Conservation (phyloP, 2,113 vertebrate genomes). For the Ailurus styani region DNA sequence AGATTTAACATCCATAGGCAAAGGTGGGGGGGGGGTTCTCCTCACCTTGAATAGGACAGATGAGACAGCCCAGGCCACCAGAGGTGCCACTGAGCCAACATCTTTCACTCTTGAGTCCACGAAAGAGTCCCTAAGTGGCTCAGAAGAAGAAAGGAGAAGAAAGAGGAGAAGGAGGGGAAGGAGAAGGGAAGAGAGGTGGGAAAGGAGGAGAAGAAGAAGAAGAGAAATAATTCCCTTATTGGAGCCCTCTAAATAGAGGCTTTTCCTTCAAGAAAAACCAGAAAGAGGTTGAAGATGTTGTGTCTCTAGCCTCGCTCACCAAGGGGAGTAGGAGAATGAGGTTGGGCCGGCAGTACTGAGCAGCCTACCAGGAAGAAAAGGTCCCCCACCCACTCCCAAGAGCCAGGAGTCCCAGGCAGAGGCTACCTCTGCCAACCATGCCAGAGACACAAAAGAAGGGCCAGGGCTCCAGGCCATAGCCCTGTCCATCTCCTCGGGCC, state of each 20-base stretch:
- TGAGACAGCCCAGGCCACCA: slow-evolving; percentile 82
- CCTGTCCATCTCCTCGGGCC: slow-evolving; percentile 78
- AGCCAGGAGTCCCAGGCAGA: slow-evolving; percentile 61
- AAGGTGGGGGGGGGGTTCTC: slow-evolving; percentile 75
- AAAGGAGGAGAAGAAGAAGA: slow-evolving; percentile 60
- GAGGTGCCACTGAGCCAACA: slow-evolving; percentile 84
- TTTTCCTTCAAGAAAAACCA: slow-evolving; percentile 89
- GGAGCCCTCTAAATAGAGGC: slow-evolving; percentile 91
- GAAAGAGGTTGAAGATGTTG: slow-evolving; percentile 78
- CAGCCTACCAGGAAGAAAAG: slow-evolving; percentile 60
- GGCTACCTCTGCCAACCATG: not conserved
- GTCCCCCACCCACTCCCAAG: not conserved
- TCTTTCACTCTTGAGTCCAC: slow-evolving; percentile 80
- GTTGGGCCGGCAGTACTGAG: slow-evolving; percentile 69
- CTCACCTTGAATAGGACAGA: slow-evolving; percentile 82
- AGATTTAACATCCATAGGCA: slow-evolving; percentile 84
- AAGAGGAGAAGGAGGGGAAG: slow-evolving; percentile 27
- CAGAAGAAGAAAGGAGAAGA: slow-evolving; percentile 91
- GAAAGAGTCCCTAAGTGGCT: slow-evolving; percentile 82
- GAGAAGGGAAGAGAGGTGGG: not conserved
- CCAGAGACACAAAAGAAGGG: slow-evolving; percentile 57
- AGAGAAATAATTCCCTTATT: slow-evolving; percentile 89
- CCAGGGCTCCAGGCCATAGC: slow-evolving; percentile 76
- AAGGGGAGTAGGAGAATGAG: slow-evolving; percentile 38
- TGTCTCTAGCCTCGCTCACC: slow-evolving; percentile 76